These are phyloP conservation scores for Petrocephalus zakoni DNA, from an alignment of 2,113 vertebrate species.

Conservation along the genomic window DNA sequence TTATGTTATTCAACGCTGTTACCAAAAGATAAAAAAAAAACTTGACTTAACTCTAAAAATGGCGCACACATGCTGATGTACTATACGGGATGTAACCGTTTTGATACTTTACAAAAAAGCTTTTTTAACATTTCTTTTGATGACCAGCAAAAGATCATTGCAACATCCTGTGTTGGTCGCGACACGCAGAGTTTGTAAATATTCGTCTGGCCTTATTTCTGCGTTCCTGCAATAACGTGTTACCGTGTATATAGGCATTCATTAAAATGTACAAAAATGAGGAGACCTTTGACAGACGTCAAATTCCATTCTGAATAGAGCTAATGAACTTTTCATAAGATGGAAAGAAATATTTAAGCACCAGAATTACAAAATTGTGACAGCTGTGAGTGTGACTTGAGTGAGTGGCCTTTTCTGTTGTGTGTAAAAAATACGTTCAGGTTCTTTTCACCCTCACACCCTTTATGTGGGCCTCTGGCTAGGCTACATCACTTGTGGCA, in stretches of 20 bases:
- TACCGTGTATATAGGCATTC: constrained; percentile 33
- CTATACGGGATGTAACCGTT: constrained; percentile 18
- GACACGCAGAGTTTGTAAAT: constrained; percentile 28
- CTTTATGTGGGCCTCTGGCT: not conserved
- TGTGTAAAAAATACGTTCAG: not conserved
- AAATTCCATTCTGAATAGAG: constrained; percentile 52
- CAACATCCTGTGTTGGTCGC: not conserved
- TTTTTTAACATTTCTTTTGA: constrained; percentile 23
- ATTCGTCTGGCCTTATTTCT: constrained; percentile 44
- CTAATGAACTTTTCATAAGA: not conserved
- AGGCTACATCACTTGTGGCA: not conserved
- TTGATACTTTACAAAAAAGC: constrained; percentile 26
- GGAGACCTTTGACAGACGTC: constrained; percentile 32
- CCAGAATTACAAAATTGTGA: not conserved
- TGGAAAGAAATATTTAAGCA: not conserved
- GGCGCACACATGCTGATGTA: constrained; percentile 37
- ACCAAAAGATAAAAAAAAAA: constrained; percentile 32
- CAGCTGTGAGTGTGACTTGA: not conserved
- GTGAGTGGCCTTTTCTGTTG: not conserved
- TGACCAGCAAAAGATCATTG: constrained; percentile 16
- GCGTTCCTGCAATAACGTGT: constrained; percentile 56
- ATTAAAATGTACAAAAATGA: constrained; percentile 32
- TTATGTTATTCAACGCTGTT: constrained; percentile 17
- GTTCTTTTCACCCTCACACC: not conserved
- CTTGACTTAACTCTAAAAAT: constrained; percentile 27